Evolutionary conservation across 2,113 vertebrate species (phyloP).

Genomic region (Spea multiplicata): DNA sequence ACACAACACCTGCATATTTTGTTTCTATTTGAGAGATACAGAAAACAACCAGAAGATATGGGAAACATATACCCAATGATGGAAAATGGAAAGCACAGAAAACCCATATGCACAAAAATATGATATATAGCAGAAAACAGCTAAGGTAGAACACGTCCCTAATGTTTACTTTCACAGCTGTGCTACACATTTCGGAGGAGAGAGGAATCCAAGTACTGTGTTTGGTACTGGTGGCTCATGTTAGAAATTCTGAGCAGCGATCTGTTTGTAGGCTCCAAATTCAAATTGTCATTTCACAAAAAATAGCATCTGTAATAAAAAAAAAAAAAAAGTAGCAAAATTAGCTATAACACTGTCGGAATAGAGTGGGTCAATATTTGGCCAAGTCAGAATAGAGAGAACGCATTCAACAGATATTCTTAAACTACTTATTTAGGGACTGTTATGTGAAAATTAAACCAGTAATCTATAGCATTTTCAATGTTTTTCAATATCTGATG

Average conservation of each 20-base stretch:
- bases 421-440: no score
- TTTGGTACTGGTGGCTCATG: constrained; percentile 69
- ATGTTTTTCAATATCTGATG: no score
- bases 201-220: constrained; percentile 73
- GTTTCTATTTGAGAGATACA: constrained; percentile 63
- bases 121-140: constrained; percentile 80
- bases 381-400: no score
- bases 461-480: no score
- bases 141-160: constrained; percentile 86
- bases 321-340: constrained; percentile 46
- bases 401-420: no score
- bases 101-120: constrained; percentile 79
- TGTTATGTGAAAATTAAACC: no score
- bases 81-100: constrained; percentile 74
- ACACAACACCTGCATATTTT: constrained; percentile 66
- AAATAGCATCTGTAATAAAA: constrained; percentile 67
- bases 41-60: constrained; percentile 78
- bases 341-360: no score
- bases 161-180: constrained; percentile 94
- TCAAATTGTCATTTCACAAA: constrained; percentile 69
- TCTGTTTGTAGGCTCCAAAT: constrained; percentile 73
- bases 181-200: constrained; percentile 88
- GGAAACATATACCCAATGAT: constrained; percentile 84
- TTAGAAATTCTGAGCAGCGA: constrained; percentile 74
- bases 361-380: no score